A percentile compares a stretch with the other conserved stretches of the same genome.
These are phyloP conservation scores for Andrena haemorrhoa DNA, from an alignment of 2,888 invertebrate genomes.

Conservation along the genomic window DNA sequence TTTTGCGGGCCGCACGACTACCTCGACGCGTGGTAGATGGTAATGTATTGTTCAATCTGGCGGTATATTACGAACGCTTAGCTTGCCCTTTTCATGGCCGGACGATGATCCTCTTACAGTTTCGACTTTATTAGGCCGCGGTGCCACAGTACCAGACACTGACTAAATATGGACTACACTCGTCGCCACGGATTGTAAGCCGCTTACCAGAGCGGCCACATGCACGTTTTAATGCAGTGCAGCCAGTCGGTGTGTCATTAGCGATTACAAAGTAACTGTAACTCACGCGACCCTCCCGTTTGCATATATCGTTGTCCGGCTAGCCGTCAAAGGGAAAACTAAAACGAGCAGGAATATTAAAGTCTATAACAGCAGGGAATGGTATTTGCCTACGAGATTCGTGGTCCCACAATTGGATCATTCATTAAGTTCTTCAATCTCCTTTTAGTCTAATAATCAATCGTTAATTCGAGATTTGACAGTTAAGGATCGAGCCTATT, in stretches of 20 bases:
- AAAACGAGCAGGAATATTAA: conserved; percentile 3
- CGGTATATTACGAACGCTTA: conserved; percentile 65
- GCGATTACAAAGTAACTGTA: conserved; percentile 66
- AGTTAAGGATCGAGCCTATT: no score
- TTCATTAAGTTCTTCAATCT: neutral
- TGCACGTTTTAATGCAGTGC: conserved; percentile 69
- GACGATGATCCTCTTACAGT: conserved; percentile 77
- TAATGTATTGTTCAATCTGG: conserved; percentile 61
- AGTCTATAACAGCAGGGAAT: neutral
- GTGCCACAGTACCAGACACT: conserved; percentile 60
- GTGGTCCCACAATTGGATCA: neutral
- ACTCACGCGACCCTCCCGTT: conserved; percentile 31
- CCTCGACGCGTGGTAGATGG: conserved; percentile 2
- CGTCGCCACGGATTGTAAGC: conserved; percentile 66
- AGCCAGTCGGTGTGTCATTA: conserved; percentile 65
- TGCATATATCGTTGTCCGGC: neutral
- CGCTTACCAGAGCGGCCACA: conserved; percentile 67
- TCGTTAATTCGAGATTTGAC: no score
- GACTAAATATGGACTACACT: conserved; percentile 71
- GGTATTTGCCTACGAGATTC: neutral
- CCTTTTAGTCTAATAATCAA: no score
- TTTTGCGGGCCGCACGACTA: neutral
- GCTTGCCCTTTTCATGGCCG: conserved; percentile 56
- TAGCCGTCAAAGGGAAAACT: conserved; percentile 12
- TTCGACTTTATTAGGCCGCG: conserved; percentile 75